Base-by-base conservation (phyloP, 2,797 vertebrate species). In the Tapirus indicus region DNA sequence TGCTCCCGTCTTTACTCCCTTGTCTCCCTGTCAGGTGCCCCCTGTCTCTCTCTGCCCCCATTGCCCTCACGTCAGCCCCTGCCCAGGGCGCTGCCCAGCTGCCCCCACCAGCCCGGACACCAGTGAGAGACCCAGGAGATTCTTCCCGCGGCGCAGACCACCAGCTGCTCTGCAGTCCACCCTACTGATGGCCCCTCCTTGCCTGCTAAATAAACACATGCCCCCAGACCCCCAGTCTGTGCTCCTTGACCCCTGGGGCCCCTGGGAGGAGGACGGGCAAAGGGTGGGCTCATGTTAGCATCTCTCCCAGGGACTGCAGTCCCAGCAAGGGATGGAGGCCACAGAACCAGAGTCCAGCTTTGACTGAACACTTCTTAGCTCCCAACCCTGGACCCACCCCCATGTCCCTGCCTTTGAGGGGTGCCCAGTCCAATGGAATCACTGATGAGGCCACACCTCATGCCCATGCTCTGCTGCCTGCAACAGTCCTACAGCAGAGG, bases 141-240 rank as follows among this genome's bases (percentile, higher is more conserved):
- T 12, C 66, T 71, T 79, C n/a, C 58, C 35, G 13, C 1, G 4
- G 14, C 4, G 0, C 29, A 12, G 5, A 68, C 32, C 25, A 25
- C 6, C 44, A 23, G 25, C 56, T 74, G 66, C 44, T 66, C 62
- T 60, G 21, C 2, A 27, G 41, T 41, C 41, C 25, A 21, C 21
- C 38, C 83, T 29, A 14, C 27, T 58, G 21, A 56, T 13, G 41
- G 18, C 5, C 44, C 27, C 20, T 3, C 25, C 21, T 58, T 35
- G 7, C 44, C 69, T 87, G 82, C 95, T 94, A 83, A 97, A 96
- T 98, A 97, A 98, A 97, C 18, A 41, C 29, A 2, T 80, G 5
- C 4, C 10, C 6, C n/a, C 1, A 20, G 3, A 0, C n/a, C 44
- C 16, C n/a, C 21, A 10, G 68, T 60, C 72, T 85, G 69, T 17